These are phyloP conservation scores for Dinothrombium tinctorium DNA, from an alignment of 1,140 invertebrate genomes.

Conservation along the genomic window DNA sequence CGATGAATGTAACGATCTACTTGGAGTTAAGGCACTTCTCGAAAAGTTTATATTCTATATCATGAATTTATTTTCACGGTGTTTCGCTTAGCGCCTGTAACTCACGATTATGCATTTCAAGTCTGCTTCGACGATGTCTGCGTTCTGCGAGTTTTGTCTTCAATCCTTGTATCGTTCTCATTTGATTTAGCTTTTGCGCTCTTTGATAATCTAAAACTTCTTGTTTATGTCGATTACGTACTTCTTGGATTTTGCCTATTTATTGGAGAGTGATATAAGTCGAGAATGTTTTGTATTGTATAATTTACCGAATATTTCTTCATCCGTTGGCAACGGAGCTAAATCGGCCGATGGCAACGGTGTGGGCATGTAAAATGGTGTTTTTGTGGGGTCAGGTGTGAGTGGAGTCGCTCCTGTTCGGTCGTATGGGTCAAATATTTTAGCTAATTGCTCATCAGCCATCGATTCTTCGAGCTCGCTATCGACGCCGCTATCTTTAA, in stretches of 20 bases:
- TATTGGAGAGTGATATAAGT: too few species aligned
- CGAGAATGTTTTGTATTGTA: too few species aligned
- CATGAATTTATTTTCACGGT: too few species aligned
- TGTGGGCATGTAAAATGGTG: conserved; percentile 8
- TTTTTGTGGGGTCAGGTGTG: conserved; percentile 8
- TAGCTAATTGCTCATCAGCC: conserved; percentile 15
- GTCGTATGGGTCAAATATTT: conserved; percentile 13
- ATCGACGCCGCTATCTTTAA: conserved; percentile 13
- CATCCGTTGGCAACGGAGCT: conserved; percentile 20
- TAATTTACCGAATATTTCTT: conserved; percentile 24
- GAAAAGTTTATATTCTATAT: too few species aligned
- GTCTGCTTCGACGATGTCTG: conserved; percentile 14
- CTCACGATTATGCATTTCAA: conserved; percentile 13
- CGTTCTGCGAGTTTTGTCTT: conserved; percentile 19
- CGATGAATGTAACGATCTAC: too few species aligned
- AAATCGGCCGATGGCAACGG: conserved; percentile 19
- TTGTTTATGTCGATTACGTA: conserved; percentile 20
- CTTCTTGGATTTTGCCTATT: conserved; percentile 22
- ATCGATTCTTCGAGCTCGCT: conserved; percentile 14
- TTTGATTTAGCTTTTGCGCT: conserved; percentile 21
- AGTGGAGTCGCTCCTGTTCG: conserved; percentile 6
- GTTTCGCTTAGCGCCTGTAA: conserved; percentile 7
- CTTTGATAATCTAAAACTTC: conserved; percentile 20
- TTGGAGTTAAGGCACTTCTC: too few species aligned
- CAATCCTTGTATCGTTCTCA: conserved; percentile 20